phyloP scores from a whole-genome alignment of 2,113 vertebrate genomes.

The Eurystomus gularis region DNA sequence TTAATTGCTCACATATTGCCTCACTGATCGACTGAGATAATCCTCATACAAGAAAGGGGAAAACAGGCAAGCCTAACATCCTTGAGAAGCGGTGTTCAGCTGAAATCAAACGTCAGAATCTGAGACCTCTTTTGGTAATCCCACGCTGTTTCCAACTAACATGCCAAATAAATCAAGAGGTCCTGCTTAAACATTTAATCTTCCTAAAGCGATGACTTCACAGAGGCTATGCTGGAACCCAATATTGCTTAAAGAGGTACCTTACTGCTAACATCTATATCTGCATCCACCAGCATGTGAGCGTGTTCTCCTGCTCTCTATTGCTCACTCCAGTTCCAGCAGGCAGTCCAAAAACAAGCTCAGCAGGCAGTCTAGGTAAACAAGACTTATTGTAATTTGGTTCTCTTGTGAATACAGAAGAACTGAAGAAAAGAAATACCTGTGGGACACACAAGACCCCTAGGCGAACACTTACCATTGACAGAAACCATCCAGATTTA shows the following conservation, averaged over 20 bases:
- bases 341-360: background rate
- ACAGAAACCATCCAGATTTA: background rate
- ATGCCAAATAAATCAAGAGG: background rate
- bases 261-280: background rate
- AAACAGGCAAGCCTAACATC: background rate
- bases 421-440: background rate
- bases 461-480: background rate
- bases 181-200: background rate
- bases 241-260: background rate
- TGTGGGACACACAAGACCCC: background rate
- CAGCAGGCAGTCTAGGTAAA: background rate
- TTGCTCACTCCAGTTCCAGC: background rate
- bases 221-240: background rate
- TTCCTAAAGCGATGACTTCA: background rate
- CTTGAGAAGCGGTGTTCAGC: background rate
- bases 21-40: background rate
- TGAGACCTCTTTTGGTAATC: accelerated
- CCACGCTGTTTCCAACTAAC: background rate
- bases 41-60: background rate
- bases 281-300: background rate
- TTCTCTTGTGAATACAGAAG: background rate
- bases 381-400: background rate
- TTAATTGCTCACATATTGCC: background rate
- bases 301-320: background rate
- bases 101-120: background rate